phyloP scores from a whole-genome alignment of 2,113 vertebrate species.

The Atherinomorus stipes region DNA sequence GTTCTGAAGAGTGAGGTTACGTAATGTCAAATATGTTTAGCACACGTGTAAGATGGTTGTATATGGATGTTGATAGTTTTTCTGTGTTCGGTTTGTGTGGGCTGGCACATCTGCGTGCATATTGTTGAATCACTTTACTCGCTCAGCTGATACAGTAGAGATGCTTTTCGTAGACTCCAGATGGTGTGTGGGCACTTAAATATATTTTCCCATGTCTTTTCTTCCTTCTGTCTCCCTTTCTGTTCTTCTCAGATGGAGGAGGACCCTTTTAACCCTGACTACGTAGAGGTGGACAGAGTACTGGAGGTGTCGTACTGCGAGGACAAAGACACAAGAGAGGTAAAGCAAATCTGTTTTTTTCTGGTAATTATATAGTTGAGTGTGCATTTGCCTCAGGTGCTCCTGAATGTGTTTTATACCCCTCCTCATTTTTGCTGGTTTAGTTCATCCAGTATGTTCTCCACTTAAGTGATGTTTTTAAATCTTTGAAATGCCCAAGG shows the following conservation, averaged over 20 bases:
- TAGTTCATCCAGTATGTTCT: slow-evolving; percentile 42
- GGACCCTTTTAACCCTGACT: slow-evolving; percentile 98
- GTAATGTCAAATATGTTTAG: neutral
- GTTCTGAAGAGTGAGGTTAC: slow-evolving; percentile 9
- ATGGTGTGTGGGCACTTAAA: slow-evolving; percentile 69
- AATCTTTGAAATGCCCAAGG: slow-evolving; percentile 70
- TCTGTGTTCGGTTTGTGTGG: slow-evolving; percentile 35
- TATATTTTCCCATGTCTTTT: slow-evolving; percentile 36
- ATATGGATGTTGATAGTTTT: neutral
- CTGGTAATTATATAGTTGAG: slow-evolving; percentile 39
- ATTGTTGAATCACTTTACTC: slow-evolving; percentile 47
- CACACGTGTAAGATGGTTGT: neutral
- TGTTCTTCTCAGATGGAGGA: slow-evolving; percentile 91
- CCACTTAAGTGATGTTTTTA: slow-evolving; percentile 61
- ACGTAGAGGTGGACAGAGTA: slow-evolving; percentile 96
- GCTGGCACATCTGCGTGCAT: slow-evolving; percentile 60
- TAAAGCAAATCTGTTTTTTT: slow-evolving; percentile 71
- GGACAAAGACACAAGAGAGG: slow-evolving; percentile 98
- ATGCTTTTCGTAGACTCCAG: slow-evolving; percentile 65
- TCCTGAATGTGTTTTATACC: slow-evolving; percentile 33
- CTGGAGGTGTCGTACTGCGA: slow-evolving; percentile 98
- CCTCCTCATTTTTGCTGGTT: slow-evolving; percentile 8
- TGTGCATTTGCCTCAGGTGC: slow-evolving; percentile 13
- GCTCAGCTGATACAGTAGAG: slow-evolving; percentile 31
- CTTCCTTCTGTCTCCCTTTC: slow-evolving; percentile 33